phyloP scores from a whole-genome alignment of 2,797 vertebrate species.

The Oreochromis mossambicus region DNA sequence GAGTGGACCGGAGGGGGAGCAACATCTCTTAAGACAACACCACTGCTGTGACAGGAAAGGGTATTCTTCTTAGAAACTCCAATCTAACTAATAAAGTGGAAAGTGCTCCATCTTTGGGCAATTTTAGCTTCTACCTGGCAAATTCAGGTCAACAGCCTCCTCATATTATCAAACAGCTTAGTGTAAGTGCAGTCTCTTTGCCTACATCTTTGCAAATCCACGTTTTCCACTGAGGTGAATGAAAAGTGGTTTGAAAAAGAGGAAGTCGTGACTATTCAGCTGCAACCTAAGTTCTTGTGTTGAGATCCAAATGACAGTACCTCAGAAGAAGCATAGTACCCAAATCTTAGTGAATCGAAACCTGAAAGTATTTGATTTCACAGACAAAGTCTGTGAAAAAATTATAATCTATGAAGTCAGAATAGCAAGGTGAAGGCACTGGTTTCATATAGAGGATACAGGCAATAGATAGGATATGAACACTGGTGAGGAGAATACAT shows the following conservation, averaged over 20 bases:
- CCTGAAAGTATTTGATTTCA: background rate
- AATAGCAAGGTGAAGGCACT: background rate
- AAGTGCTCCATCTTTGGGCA: background rate
- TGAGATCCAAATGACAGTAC: background rate
- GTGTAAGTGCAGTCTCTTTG: background rate
- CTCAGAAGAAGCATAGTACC: background rate
- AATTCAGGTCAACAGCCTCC: background rate
- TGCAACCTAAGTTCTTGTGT: background rate
- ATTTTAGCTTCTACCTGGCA: background rate
- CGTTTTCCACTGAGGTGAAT: background rate
- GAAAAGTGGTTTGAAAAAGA: background rate
- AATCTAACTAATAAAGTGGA: background rate
- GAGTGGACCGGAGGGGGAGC: background rate
- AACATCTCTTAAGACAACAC: background rate
- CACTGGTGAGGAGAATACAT: background rate
- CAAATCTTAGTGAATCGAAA: background rate
- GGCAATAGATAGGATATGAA: background rate
- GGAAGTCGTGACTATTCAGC: background rate
- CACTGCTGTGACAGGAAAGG: background rate
- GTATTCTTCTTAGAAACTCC: background rate
- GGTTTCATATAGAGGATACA: background rate
- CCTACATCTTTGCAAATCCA: background rate
- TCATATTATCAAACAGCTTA: background rate
- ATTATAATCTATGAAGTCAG: background rate
- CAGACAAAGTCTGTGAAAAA: background rate